Evolutionary conservation across 2,888 invertebrate species (phyloP).

Genomic region (Tanypteryx hageni): DNA sequence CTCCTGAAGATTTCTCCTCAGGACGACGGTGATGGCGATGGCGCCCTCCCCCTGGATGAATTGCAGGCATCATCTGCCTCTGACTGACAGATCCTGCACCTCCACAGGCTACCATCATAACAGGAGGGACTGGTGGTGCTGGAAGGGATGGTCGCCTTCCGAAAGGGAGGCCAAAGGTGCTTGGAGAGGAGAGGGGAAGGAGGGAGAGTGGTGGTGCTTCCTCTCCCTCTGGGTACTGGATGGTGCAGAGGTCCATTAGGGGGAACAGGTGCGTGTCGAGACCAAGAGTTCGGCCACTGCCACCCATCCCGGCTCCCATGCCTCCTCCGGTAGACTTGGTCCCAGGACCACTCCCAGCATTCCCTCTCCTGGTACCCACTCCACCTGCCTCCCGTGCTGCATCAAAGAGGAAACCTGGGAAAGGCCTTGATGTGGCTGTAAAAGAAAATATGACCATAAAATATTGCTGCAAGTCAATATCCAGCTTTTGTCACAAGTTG

Average conservation of each 20-base stretch:
- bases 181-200: slow-evolving; percentile 52
- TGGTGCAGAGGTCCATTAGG: slow-evolving; percentile 75
- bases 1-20: slow-evolving; percentile 4
- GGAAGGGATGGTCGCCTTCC: slow-evolving; percentile 43
- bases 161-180: slow-evolving; percentile 39
- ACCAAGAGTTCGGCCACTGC: slow-evolving; percentile 64
- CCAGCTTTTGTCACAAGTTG: no score
- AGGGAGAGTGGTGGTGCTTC: slow-evolving; percentile 67
- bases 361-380: slow-evolving; percentile 70
- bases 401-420: slow-evolving; percentile 75
- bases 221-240: slow-evolving; percentile 73
- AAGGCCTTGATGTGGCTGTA: slow-evolving; percentile 75
- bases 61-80: not conserved
- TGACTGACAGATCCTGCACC: not conserved
- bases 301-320: slow-evolving; percentile 49
- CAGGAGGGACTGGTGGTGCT: slow-evolving; percentile 30
- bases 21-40: not conserved
- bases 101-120: slow-evolving; percentile 51
- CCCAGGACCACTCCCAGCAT: slow-evolving; percentile 70
- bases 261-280: slow-evolving; percentile 72
- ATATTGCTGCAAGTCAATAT: not conserved
- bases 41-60: slow-evolving; percentile 6
- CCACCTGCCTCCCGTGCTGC: slow-evolving; percentile 69
- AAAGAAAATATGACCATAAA: slow-evolving; percentile 42
- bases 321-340: slow-evolving; percentile 64